Conservation (phyloP, 2,888 invertebrate genomes). For the Conus canariensis region DNA sequence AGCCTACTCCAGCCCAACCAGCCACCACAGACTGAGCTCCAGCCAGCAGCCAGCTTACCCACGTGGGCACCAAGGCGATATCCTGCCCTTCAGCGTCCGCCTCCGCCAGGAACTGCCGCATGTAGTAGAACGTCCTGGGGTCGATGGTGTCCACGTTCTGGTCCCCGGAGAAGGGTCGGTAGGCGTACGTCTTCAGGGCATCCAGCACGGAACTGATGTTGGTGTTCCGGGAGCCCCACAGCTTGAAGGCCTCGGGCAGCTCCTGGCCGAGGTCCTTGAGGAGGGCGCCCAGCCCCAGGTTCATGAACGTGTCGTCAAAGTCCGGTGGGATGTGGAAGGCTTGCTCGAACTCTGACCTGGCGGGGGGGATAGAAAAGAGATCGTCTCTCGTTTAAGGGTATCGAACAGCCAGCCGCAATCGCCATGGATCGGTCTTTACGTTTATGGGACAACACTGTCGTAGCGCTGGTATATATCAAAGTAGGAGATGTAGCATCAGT, state of each 20-base stretch:
- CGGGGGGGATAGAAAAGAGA: not conserved
- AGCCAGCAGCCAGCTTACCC: constrained; percentile 55
- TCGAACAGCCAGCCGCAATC: not conserved
- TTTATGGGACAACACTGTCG: no score
- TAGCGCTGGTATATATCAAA: no score
- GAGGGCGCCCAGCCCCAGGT: constrained; percentile 70
- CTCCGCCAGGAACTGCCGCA: constrained; percentile 62
- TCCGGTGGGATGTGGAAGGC: constrained; percentile 73
- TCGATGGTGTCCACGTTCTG: constrained; percentile 62
- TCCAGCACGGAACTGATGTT: constrained; percentile 62
- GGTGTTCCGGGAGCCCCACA: constrained; percentile 65
- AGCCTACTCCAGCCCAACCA: not conserved
- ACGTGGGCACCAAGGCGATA: constrained; percentile 65
- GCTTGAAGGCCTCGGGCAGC: constrained; percentile 60
- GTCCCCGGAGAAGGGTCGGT: constrained; percentile 59
- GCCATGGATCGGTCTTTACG: no score
- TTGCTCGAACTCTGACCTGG: constrained; percentile 29
- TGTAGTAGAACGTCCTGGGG: constrained; percentile 66
- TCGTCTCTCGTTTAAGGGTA: not conserved
- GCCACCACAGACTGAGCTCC: no score
- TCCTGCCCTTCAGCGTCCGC: constrained; percentile 47
- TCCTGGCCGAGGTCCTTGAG: constrained; percentile 60
- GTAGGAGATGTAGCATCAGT: no score
- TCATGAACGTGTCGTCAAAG: constrained; percentile 74
- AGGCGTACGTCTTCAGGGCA: constrained; percentile 30